A percentile compares a stretch with the other conserved stretches of the same genome.
These are phyloP conservation scores for Lepidurus apus DNA, from an alignment of 1,140 invertebrate genomes.

Conservation along the genomic window DNA sequence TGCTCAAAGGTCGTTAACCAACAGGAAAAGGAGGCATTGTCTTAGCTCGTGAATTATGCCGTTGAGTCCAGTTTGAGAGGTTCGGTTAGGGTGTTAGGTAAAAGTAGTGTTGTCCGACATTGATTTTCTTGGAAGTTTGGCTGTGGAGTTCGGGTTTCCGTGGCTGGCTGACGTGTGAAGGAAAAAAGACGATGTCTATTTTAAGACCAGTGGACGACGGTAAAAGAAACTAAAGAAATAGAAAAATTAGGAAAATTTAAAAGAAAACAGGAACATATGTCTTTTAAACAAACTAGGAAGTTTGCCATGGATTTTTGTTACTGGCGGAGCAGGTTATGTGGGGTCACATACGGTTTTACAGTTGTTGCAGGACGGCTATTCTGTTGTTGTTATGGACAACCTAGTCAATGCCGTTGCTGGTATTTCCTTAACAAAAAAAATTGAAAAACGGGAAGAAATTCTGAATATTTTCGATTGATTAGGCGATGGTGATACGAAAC, in stretches of 20 bases:
- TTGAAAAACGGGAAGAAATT: background rate
- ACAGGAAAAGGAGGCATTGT: conserved; percentile 2
- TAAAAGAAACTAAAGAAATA: background rate
- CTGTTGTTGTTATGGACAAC: conserved; percentile 85
- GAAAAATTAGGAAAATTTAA: background rate
- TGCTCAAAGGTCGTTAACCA: background rate
- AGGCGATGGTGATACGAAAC: conserved; percentile 48
- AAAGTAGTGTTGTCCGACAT: background rate
- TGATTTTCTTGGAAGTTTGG: conserved; percentile 10
- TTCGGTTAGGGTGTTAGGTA: background rate
- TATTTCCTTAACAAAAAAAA: background rate
- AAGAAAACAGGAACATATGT: background rate
- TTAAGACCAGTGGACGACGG: background rate
- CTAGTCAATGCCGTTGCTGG: conserved; percentile 35
- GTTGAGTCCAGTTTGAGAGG: background rate
- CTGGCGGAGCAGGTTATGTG: conserved; percentile 95
- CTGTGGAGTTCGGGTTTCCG: background rate
- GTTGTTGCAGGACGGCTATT: conserved; percentile 62
- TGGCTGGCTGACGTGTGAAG: background rate
- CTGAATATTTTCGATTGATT: background rate
- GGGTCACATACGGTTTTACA: conserved; percentile 91
- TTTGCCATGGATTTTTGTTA: conserved; percentile 58
- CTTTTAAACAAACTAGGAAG: conserved; percentile 18
- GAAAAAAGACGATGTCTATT: background rate
- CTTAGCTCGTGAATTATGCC: background rate